These are phyloP conservation scores for Phenganax marumi DNA, from an alignment of 92 coral and sea anemone genomes.

Conservation along the genomic window DNA sequence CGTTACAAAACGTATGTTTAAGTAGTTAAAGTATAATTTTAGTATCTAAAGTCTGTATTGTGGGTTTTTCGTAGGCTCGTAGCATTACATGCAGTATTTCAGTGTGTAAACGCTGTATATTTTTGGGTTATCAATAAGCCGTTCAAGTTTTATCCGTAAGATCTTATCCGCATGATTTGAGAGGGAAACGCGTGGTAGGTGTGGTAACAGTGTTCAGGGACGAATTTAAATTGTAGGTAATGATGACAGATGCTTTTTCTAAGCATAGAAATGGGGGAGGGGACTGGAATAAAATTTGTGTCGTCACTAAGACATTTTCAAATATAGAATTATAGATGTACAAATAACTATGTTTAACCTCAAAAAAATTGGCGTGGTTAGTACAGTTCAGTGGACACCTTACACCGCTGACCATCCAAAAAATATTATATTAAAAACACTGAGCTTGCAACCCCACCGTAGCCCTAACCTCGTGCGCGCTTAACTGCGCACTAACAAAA, in stretches of 20 bases:
- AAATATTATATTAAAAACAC: too few relatives aligned
- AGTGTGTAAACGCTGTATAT: not conserved
- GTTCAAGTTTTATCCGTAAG: too few relatives aligned
- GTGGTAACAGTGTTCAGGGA: not conserved
- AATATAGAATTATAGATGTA: too few relatives aligned
- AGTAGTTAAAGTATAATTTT: not conserved
- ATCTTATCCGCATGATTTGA: not conserved
- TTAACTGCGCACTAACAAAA: too few relatives aligned
- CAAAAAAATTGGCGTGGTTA: too few relatives aligned
- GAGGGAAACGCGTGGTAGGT: slow-evolving; percentile 9
- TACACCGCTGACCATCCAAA: too few relatives aligned
- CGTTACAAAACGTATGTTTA: not conserved
- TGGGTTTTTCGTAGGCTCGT: not conserved
- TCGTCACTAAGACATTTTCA: too few relatives aligned
- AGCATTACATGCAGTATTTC: not conserved
- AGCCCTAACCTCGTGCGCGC: too few relatives aligned
- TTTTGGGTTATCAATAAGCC: not conserved
- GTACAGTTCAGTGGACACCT: too few relatives aligned
- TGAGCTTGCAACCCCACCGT: too few relatives aligned
- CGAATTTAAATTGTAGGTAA: not conserved
- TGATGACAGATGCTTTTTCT: too few relatives aligned
- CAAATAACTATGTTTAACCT: too few relatives aligned
- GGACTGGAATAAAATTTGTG: not conserved
- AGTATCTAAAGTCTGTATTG: not conserved
- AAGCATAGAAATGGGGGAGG: not conserved